phyloP scores from a whole-genome alignment of 1,140 invertebrate genomes.

The Anthonomus grandis region DNA sequence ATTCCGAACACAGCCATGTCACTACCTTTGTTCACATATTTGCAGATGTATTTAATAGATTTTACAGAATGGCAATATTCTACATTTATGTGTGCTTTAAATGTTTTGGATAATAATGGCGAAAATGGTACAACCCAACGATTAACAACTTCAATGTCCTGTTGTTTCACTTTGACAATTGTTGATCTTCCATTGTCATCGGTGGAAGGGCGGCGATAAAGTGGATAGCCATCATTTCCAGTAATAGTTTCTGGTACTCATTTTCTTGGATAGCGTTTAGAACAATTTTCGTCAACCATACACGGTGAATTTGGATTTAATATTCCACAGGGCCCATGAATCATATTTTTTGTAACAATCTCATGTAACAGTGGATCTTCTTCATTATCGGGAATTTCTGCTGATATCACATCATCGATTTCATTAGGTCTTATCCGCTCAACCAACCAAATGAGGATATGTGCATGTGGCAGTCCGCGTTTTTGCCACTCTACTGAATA shows the following conservation, averaged over 20 bases:
- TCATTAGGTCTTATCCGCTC: conserved; percentile 45
- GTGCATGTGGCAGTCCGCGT: too few species aligned
- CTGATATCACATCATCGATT: conserved; percentile 53
- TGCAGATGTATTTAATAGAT: conserved; percentile 48
- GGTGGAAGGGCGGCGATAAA: conserved; percentile 46
- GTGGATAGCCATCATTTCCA: conserved; percentile 45
- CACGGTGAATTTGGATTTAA: conserved; percentile 51
- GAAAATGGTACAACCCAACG: conserved; percentile 48
- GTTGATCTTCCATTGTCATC: too few species aligned
- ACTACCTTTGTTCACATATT: conserved; percentile 50
- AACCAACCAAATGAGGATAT: too few species aligned
- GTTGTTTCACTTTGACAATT: too few species aligned
- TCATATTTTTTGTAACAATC: conserved; percentile 51
- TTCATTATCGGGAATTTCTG: conserved; percentile 54
- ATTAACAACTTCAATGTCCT: conserved; percentile 26
- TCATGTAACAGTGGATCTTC: conserved; percentile 48
- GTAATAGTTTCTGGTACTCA: conserved; percentile 45
- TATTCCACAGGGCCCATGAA: conserved; percentile 55
- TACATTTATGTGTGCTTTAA: conserved; percentile 47
- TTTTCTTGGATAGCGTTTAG: conserved; percentile 47
- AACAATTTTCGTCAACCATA: conserved; percentile 51
- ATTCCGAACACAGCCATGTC: too few species aligned
- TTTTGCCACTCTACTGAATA: too few species aligned
- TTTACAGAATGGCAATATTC: conserved; percentile 47
- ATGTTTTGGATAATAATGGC: conserved; percentile 42